phyloP scores from a whole-genome alignment of 2,797 vertebrate genomes.

The Manis crassicaudata region DNA sequence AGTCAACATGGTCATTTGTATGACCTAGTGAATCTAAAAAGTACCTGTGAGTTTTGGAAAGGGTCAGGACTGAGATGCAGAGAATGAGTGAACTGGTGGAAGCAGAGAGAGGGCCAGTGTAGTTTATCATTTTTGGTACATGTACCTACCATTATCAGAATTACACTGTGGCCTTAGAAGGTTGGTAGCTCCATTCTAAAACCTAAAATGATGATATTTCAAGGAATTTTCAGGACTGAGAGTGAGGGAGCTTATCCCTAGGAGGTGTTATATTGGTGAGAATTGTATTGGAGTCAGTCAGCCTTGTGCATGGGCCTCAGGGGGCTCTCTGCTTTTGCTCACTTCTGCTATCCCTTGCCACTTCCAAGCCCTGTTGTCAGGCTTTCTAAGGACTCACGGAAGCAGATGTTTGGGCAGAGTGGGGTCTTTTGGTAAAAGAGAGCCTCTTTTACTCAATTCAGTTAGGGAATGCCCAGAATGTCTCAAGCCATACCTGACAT shows the following conservation, averaged over 20 bases:
- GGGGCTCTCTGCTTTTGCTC: background rate
- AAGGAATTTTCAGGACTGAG: background rate
- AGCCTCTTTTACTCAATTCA: background rate
- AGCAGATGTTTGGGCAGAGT: background rate
- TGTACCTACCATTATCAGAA: background rate
- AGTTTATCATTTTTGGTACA: background rate
- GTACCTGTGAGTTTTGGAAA: background rate
- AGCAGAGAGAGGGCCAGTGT: background rate
- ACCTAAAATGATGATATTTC: background rate
- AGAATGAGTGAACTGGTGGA: background rate
- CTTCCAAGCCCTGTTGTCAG: background rate
- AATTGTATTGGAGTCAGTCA: background rate
- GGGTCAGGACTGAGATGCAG: background rate
- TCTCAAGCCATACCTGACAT: background rate
- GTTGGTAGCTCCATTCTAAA: background rate
- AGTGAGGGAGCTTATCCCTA: background rate
- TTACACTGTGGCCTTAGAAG: background rate
- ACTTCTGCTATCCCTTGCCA: accelerated
- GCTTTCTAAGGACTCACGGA: background rate
- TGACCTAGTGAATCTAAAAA: background rate
- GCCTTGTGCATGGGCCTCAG: background rate
- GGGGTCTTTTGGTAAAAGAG: background rate
- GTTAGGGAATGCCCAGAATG: background rate
- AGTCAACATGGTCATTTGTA: background rate
- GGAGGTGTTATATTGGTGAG: background rate